Percentiles rank a stretch among this genome's conserved stretches.
Conservation (phyloP, 2,888 invertebrate genomes). For the Willowsia nigromaculata region DNA sequence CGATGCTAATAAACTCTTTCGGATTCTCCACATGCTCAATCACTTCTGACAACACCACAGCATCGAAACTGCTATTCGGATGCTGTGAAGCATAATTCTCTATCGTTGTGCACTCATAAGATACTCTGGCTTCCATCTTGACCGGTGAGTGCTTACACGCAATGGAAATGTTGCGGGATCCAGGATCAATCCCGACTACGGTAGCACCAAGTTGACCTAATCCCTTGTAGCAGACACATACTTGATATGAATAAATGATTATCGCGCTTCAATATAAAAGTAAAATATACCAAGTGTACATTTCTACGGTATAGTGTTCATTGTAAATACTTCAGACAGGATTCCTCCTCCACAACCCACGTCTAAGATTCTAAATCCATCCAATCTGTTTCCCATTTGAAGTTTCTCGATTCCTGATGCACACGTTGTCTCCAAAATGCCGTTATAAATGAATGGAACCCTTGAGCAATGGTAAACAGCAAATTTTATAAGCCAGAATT, state of each 20-base stretch:
- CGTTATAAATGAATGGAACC: slow-evolving; percentile 74
- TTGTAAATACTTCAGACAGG: slow-evolving; percentile 68
- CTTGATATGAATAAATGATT: not conserved
- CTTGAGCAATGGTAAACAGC: slow-evolving; percentile 62
- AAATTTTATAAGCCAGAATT: too few relatives aligned
- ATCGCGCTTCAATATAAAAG: too few relatives aligned
- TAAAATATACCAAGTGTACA: not conserved
- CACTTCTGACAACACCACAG: slow-evolving; percentile 92
- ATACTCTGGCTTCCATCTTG: slow-evolving; percentile 46
- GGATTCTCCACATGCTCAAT: slow-evolving; percentile 92
- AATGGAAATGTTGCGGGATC: slow-evolving; percentile 65
- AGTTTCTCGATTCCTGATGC: slow-evolving; percentile 24
- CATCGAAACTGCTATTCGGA: slow-evolving; percentile 85
- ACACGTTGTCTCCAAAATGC: slow-evolving; percentile 58
- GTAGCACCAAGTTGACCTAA: slow-evolving; percentile 74
- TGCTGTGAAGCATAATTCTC: slow-evolving; percentile 82
- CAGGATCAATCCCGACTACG: slow-evolving; percentile 75
- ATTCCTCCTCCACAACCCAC: slow-evolving; percentile 78
- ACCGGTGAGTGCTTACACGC: slow-evolving; percentile 66
- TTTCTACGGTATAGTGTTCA: not conserved
- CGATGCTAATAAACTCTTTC: slow-evolving; percentile 85
- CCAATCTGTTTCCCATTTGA: not conserved
- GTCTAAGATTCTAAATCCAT: slow-evolving; percentile 73
- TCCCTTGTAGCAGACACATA: slow-evolving; percentile 48
- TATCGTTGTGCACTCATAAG: slow-evolving; percentile 81